Percentiles rank a stretch among this genome's conserved stretches.
Conservation (phyloP, 1,140 invertebrate species). For the Cherax quadricarinatus region DNA sequence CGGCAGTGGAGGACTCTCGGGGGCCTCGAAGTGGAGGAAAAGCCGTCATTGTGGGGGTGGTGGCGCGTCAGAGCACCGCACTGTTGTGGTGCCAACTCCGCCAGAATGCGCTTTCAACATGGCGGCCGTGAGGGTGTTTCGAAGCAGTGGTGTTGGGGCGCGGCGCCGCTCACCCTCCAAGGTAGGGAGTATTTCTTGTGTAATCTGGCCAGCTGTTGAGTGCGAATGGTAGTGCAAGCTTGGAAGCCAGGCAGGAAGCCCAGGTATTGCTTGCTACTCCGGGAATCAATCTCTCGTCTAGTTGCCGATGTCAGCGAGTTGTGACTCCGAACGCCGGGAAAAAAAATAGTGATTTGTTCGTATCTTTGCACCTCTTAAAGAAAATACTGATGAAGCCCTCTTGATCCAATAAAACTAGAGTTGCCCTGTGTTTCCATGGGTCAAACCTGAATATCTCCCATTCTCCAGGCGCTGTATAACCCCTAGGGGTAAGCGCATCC, state of each 20-base stretch:
- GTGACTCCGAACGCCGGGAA: background rate
- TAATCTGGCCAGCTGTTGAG: background rate
- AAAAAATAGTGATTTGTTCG: too few species aligned
- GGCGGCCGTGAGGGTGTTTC: constrained; percentile 8
- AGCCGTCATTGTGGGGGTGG: background rate
- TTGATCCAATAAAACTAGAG: too few species aligned
- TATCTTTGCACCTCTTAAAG: too few species aligned
- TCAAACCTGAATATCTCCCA: too few species aligned
- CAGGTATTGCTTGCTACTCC: too few species aligned
- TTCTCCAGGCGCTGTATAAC: too few species aligned
- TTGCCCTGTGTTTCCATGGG: too few species aligned
- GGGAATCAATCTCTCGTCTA: too few species aligned
- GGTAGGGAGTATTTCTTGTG: constrained; percentile 18
- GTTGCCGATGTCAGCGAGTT: background rate
- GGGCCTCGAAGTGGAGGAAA: background rate
- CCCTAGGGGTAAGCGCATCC: too few species aligned
- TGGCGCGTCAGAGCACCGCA: background rate
- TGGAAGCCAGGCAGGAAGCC: too few species aligned
- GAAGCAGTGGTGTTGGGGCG: background rate
- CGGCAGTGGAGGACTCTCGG: constrained; percentile 1
- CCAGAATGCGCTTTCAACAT: constrained; percentile 42
- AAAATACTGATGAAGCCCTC: too few species aligned
- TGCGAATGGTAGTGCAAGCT: background rate
- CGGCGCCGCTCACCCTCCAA: constrained; percentile 9
- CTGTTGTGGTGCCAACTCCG: background rate